Conservation (phyloP, 1,140 invertebrate genomes). For the Drosophila pruinosa region DNA sequence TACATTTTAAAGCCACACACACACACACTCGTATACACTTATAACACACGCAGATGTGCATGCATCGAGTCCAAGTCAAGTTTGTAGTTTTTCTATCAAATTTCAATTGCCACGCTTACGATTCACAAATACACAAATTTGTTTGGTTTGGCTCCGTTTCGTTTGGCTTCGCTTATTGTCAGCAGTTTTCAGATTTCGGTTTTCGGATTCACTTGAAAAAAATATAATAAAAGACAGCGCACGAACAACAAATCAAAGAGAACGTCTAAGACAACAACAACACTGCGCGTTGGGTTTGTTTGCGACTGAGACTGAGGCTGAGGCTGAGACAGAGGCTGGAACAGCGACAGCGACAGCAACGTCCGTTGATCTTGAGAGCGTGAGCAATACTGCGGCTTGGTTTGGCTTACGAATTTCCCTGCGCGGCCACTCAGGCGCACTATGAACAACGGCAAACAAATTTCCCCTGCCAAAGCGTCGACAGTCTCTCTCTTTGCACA, state of each 20-base stretch:
- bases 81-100: not conserved
- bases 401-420: conserved; percentile 35
- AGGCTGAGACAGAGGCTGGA: conserved; percentile 19
- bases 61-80: not conserved
- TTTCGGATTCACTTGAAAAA: conserved; percentile 36
- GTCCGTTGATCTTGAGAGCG: conserved; percentile 53
- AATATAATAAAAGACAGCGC: conserved; percentile 8
- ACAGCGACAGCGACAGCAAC: conserved; percentile 15
- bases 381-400: conserved; percentile 45
- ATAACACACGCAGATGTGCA: not conserved
- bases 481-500: too few species aligned
- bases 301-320: conserved; percentile 30
- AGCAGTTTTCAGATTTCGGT: conserved; percentile 31
- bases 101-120: conserved; percentile 13
- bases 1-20: not conserved
- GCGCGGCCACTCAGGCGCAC: not conserved
- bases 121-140: conserved; percentile 12
- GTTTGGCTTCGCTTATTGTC: conserved; percentile 8
- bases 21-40: conserved; percentile 6
- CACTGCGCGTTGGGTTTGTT: conserved; percentile 19
- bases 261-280: conserved; percentile 24
- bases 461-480: conserved; percentile 8
- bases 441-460: conserved; percentile 15
- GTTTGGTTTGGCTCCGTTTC: too few species aligned
- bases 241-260: conserved; percentile 16